Base-by-base conservation (phyloP, 1,140 invertebrate species). In the Pogonomyrmex californicus region DNA sequence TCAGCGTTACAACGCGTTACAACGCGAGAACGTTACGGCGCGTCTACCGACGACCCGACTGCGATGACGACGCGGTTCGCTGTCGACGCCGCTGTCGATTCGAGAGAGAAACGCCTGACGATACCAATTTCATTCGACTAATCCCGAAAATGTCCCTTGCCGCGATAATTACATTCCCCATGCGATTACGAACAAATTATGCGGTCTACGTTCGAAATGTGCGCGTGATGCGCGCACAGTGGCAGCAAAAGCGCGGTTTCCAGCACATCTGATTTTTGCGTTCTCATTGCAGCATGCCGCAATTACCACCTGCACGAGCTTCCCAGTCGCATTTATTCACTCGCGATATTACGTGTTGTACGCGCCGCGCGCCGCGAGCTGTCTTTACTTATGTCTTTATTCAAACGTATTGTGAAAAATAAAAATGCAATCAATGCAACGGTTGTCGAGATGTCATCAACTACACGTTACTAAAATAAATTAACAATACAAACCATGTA, bases 181-280 rank as follows among this genome's bases (percentile, higher is more conserved):
- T 14, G 38, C 65, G n/a, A 56, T 81, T 56, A 56, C 49, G 38
- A 77, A 63, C 62, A 14, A 81, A 70, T 81, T 70, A 70, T 56
- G 47, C 47, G 14, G n/a, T 12, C 1, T 30, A 30, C 4, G 12
- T 68, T 51, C 17, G 10, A 30, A 76, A 58, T 14, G 6, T 2
- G 47, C 33, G 17, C 1, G 14, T 17, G 1, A 47, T 47, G 6
- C 14, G 14, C 38, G 12, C 30, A 41, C 2, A 4, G n/a, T 7
- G 7, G 4, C 10, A 12, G 38, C 36, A 56, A 60, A 30, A 60
- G 30, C 33, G 30, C 17, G 47, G 9, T 73, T 73, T 54, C 6
- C n/a, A 14, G 17, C n/a, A 41, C 3, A 41, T 41, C 36, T 56
- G 10, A 75, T 23, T 38, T 75, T 75, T 56, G 17, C 49, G n/a